A percentile compares a stretch with the other conserved stretches of the same genome.
Conservation (phyloP, 92 coral and sea anemone genomes). For the Palythoa grandis region DNA sequence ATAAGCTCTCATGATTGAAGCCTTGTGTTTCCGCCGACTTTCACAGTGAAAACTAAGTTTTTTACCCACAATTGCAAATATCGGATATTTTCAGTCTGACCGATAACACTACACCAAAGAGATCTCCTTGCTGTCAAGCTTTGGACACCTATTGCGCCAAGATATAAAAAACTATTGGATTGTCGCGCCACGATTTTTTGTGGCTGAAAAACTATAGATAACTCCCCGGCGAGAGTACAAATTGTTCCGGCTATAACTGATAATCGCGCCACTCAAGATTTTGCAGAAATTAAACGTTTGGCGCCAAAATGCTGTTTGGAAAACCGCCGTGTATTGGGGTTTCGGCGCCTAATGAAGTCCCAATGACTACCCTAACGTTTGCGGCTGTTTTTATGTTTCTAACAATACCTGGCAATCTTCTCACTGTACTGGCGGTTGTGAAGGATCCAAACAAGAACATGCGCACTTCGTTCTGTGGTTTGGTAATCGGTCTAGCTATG, state of each 20-base stretch:
- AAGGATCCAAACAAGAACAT: constrained; percentile 74
- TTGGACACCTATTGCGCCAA: background rate
- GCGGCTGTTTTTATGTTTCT: constrained; percentile 72
- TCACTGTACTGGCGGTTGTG: constrained; percentile 76
- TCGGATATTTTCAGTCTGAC: background rate
- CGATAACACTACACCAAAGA: background rate
- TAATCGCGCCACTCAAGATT: background rate
- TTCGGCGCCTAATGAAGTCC: constrained; percentile 79
- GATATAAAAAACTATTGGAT: background rate
- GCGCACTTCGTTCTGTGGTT: constrained; percentile 72
- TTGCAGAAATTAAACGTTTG: background rate
- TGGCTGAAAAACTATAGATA: background rate
- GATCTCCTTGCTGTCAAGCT: background rate
- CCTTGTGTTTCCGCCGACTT: background rate
- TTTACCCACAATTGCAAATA: background rate
- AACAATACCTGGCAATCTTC: constrained; percentile 78
- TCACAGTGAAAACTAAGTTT: background rate
- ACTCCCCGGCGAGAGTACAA: background rate
- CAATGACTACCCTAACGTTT: constrained; percentile 65
- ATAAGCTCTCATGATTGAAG: background rate
- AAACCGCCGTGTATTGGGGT: constrained; percentile 75
- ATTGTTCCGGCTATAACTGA: background rate
- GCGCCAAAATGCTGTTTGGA: constrained; percentile 68
- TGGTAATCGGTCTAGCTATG: constrained; percentile 74
- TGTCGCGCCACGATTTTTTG: background rate